Conservation (phyloP, 2,888 invertebrate genomes). For the Sclerodermus sp. region DNA sequence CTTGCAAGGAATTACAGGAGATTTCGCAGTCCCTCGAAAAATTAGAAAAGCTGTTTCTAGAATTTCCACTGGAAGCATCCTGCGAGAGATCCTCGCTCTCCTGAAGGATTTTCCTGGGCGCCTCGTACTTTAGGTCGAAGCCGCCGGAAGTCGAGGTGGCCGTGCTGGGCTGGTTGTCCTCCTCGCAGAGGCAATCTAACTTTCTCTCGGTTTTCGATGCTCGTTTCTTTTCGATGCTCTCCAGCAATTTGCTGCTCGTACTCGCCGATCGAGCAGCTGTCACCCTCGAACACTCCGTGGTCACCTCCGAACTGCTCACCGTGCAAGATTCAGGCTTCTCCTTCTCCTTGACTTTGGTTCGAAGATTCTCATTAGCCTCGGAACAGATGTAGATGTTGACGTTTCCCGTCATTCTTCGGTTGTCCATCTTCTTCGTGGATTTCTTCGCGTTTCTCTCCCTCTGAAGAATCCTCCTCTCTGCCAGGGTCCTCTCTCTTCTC, state of each 20-base stretch:
- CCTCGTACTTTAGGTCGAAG: too few species aligned
- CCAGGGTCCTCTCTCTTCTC: too few species aligned
- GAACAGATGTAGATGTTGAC: slow-evolving; percentile 50
- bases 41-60: too few species aligned
- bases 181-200: slow-evolving; percentile 11
- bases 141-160: too few species aligned
- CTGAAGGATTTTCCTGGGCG: too few species aligned
- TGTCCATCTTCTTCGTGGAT: slow-evolving; percentile 24
- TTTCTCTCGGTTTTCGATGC: slow-evolving; percentile 11
- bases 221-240: slow-evolving; percentile 17
- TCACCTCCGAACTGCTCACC: slow-evolving; percentile 23
- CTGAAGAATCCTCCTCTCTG: too few species aligned
- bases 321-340: slow-evolving; percentile 10
- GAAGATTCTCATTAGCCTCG: slow-evolving; percentile 30
- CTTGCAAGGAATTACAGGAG: too few species aligned
- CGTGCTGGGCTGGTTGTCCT: background rate
- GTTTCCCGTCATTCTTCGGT: slow-evolving; percentile 44
- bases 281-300: slow-evolving; percentile 19
- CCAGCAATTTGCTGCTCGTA: slow-evolving; percentile 22
- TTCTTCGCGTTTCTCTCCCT: background rate
- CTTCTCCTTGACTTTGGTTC: slow-evolving; percentile 3
- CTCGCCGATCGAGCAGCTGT: slow-evolving; percentile 21
- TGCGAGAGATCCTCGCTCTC: too few species aligned
- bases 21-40: too few species aligned
- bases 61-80: too few species aligned